phyloP scores from a whole-genome alignment of 2,797 vertebrate species.

The Danionella dracula region DNA sequence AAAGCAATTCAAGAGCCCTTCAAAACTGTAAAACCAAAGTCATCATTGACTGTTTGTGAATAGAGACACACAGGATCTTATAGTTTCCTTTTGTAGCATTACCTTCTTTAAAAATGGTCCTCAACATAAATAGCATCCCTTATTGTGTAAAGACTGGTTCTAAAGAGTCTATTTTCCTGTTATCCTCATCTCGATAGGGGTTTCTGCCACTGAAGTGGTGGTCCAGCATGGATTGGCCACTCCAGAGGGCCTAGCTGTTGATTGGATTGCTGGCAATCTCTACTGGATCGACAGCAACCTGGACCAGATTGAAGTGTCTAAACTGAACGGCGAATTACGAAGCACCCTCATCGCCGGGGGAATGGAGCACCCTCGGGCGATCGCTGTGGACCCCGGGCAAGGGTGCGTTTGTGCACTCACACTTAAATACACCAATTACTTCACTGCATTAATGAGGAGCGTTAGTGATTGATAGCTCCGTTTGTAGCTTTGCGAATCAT shows the following conservation, averaged over 20 bases:
- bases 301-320: slow-evolving; percentile 85
- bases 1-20: no score
- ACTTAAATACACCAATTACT: background rate
- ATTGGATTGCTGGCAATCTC: slow-evolving; percentile 83
- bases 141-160: no score
- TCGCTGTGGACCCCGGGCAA: slow-evolving; percentile 81
- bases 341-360: slow-evolving; percentile 78
- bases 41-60: no score
- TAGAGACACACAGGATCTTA: no score
- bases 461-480: slow-evolving; percentile 7
- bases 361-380: slow-evolving; percentile 83
- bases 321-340: slow-evolving; percentile 74
- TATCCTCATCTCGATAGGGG: slow-evolving; percentile 57
- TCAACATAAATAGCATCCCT: no score
- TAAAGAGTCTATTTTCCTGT: no score
- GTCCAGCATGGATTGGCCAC: slow-evolving; percentile 83
- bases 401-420: slow-evolving; percentile 59
- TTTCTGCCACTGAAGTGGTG: slow-evolving; percentile 76
- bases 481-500: background rate
- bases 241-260: slow-evolving; percentile 81
- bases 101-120: no score
- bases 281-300: slow-evolving; percentile 88
- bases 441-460: slow-evolving; percentile 3
- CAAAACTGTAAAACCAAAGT: no score
- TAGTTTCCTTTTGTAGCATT: no score